Evolutionary conservation across 1,140 invertebrate species (phyloP), one percentile per base, ranked within the genome.

Genomic region (Nymphalis io): DNA sequence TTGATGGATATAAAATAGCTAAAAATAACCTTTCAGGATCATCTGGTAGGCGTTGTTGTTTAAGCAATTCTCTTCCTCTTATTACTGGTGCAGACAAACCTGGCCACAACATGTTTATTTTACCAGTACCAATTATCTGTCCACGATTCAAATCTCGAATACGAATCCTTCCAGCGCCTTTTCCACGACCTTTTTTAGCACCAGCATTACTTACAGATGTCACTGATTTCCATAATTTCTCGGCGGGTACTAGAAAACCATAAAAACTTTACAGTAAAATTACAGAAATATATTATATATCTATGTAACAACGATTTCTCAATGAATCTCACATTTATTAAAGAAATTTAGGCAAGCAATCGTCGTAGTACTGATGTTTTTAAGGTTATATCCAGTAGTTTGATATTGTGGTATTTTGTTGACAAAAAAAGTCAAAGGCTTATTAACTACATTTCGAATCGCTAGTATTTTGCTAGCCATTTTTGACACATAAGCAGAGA

Each of bases 181-280:
- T 98, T n/a, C 95, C 98, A 93, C 99, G 94, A 68, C 99, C 99
- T 92, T 98, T 95, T 85, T 98, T 98, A 79, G 93, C 95, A 70
- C 99, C 98, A 75, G 98, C 96, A 94, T 98, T 99, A 94, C 98
- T 99, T 1, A 99, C 98, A 80, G 95, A 96, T 3, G 96, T 97
- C 1, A 98, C 96, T 46, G 97, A 96, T 87, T 98, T 98, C 98
- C 99, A 99, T 78, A 99, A 90, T 57, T 95, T 92, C 18, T 96
- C 94, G 18, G 96, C 97, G 65, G 96, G 93, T 57, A 95, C 96
- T 55, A 13, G 20, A 55, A 55, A 15, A n/a, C 0, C 12, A 51
- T 2, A 8, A 21, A 51, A 20, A 21, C 6, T 6, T 27, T 27
- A 1, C 3, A 20, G 12, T n/a, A 55, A 23, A 44, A n/a, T n/a